phyloP scores from a whole-genome alignment of 64 coral and sea anemone species.

The Stichodactyla helianthus region DNA sequence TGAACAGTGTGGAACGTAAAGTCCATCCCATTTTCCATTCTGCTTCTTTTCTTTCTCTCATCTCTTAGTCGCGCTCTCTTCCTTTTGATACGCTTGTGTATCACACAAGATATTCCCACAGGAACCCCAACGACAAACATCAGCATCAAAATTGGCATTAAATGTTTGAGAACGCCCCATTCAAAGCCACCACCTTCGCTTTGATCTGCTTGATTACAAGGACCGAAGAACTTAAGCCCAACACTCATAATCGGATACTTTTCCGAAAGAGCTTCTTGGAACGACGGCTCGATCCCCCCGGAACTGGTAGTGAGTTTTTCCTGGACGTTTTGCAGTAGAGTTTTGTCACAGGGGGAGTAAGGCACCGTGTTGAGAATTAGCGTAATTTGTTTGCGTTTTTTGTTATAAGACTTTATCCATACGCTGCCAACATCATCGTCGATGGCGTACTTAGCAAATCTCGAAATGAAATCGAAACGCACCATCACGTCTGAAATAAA shows the following conservation, averaged over 20 bases:
- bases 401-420: constrained; percentile 51
- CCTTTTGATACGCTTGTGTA: constrained; percentile 37
- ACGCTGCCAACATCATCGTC: constrained; percentile 12
- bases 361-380: constrained; percentile 54
- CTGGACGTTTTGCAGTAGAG: constrained; percentile 29
- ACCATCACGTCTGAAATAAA: constrained; percentile 45
- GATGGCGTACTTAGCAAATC: constrained; percentile 46
- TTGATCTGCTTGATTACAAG: constrained; percentile 29
- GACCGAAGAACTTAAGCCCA: constrained; percentile 49
- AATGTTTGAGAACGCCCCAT: constrained; percentile 65
- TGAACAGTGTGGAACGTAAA: constrained; percentile 54
- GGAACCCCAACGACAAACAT: constrained; percentile 59
- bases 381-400: constrained; percentile 22
- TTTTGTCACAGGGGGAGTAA: constrained; percentile 57
- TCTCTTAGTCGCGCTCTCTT: constrained; percentile 18
- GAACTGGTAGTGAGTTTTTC: constrained; percentile 28
- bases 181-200: constrained; percentile 22
- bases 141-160: constrained; percentile 53
- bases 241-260: constrained; percentile 50
- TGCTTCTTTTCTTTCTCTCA: constrained; percentile 11
- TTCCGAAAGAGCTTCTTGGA: constrained; percentile 53
- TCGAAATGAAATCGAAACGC: constrained; percentile 52
- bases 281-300: constrained; percentile 19
- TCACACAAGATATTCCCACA: constrained; percentile 56
- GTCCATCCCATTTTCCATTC: constrained; percentile 30